Evolutionary conservation across 2,797 vertebrate genomes (phyloP), one percentile per base, ranked within the genome.

Genomic region (Girardinus metallicus): DNA sequence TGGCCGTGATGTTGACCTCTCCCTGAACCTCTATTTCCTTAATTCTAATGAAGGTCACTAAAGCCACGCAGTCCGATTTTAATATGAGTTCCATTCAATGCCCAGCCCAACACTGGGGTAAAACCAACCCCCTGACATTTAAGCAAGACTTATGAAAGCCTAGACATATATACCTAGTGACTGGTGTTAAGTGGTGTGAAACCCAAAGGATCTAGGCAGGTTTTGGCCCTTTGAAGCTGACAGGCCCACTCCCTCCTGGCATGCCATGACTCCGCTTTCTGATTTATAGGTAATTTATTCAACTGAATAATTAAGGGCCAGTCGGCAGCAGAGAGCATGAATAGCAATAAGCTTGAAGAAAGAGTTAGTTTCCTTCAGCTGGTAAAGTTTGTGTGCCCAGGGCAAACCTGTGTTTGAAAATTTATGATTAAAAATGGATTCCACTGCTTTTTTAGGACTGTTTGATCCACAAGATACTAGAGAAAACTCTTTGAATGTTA

Each of bases 211-310:
- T 88, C 87, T 79, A 13, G 72, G 85, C 85, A 92, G 89, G 88
- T 90, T 93, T 87, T 89, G 90, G 86, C 88, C 91, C 92, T 95
- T 94, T 95, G 94, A 95, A 93, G 94, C 93, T 93, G 92, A 91
- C 94, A 94, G 91, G 86, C 90, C 88, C 47, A 78, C 89, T 93
- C 93, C 91, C 93, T 92, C 82, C 90, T 92, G 94, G 91, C 92
- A 91, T n/a, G 77, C 89, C 85, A 78, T 90, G 91, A 92, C 92
- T 94, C 91, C 87, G 86, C 89, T 94, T 84, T 93, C 88, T 89
- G 92, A 91, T 91, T 93, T 93, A 90, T 92, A 91, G 92, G 91
- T 95, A 94, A 95, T 95, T 95, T 94, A 95, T 95, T 91, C 93
- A 86, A 81, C 80, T 93, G 94, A 92, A 94, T 95, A 95, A 95